phyloP scores from a whole-genome alignment of 2,888 invertebrate species.

The Perdita meconis region DNA sequence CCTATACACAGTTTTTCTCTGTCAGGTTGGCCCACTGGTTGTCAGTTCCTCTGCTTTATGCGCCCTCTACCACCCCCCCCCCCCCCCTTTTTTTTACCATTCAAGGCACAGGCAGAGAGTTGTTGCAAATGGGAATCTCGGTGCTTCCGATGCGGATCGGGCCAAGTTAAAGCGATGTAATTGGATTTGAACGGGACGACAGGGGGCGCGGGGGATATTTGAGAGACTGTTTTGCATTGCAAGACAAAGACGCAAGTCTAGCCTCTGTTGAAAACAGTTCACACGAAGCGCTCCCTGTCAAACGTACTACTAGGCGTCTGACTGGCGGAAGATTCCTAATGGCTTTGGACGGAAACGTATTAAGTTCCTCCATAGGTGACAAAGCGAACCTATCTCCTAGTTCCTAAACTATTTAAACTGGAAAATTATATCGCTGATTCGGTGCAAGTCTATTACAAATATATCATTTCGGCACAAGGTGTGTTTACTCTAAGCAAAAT shows the following conservation, averaged over 20 bases:
- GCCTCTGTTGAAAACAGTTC: conserved; percentile 50
- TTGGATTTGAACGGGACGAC: conserved; percentile 45
- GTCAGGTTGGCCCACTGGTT: conserved; percentile 1
- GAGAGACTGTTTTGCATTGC: conserved; percentile 32
- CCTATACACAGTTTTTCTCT: neutral
- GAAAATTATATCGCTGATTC: too few relatives aligned
- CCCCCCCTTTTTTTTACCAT: neutral
- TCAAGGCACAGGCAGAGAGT: neutral
- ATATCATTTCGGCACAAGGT: too few relatives aligned
- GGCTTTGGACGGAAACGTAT: neutral
- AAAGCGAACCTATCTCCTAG: neutral
- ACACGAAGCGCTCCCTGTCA: conserved; percentile 39
- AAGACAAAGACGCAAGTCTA: conserved; percentile 52
- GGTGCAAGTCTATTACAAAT: too few relatives aligned
- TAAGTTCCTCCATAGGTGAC: conserved; percentile 4
- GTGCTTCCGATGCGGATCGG: conserved; percentile 2
- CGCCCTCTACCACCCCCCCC: too few relatives aligned
- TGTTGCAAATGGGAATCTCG: conserved; percentile 5
- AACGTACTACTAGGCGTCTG: conserved; percentile 14
- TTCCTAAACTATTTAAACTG: neutral
- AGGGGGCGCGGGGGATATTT: conserved; percentile 13
- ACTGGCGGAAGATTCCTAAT: conserved; percentile 6
- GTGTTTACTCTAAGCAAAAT: too few relatives aligned
- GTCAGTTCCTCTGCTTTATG: conserved; percentile 19
- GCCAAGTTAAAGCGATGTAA: conserved; percentile 24